Conservation (phyloP, 2,113 vertebrate species). For the Mobula birostris region DNA sequence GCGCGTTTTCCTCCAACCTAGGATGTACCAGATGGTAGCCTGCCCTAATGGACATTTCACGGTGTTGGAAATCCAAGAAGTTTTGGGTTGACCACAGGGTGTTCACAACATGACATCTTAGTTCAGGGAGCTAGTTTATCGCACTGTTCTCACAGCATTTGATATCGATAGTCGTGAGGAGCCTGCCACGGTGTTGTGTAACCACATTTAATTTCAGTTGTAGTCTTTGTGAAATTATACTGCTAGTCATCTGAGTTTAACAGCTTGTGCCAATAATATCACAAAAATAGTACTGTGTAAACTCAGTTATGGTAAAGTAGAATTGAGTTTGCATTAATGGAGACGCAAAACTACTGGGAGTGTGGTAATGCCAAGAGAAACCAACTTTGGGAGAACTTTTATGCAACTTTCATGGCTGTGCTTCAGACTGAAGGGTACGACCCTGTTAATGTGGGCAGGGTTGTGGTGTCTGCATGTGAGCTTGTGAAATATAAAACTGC, state of each 20-base stretch:
- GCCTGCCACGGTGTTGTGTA: neutral
- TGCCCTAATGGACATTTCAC: too few relatives aligned
- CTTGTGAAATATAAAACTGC: neutral
- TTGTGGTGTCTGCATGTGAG: neutral
- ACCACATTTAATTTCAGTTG: neutral
- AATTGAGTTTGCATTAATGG: neutral
- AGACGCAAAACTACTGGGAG: neutral
- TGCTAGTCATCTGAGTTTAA: neutral
- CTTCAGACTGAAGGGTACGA: neutral
- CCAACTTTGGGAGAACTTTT: neutral
- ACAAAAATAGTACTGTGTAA: neutral
- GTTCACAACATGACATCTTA: neutral
- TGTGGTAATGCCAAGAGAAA: neutral
- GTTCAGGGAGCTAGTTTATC: neutral
- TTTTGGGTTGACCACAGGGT: too few relatives aligned
- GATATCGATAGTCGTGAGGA: neutral
- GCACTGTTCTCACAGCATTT: neutral
- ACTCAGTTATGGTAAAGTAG: neutral
- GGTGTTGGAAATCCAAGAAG: too few relatives aligned
- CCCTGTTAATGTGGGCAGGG: neutral
- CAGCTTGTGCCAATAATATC: neutral
- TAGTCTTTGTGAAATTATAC: neutral
- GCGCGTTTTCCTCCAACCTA: too few relatives aligned
- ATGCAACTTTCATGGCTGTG: too few relatives aligned
- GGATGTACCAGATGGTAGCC: too few relatives aligned